Conservation (phyloP, 2,888 invertebrate species). For the Anorthoa munda region DNA sequence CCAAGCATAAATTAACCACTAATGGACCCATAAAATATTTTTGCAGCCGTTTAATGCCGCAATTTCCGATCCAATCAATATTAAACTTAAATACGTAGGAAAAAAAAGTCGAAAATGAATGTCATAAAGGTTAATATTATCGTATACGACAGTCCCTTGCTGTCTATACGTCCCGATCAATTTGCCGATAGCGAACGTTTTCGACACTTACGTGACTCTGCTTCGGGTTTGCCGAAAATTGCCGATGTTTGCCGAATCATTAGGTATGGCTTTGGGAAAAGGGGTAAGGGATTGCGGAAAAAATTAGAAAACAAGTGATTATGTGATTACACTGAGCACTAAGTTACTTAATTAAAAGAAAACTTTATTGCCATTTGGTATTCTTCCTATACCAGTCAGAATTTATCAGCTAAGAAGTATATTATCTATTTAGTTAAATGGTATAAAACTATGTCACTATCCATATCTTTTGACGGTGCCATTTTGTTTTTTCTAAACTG, state of each 20-base stretch:
- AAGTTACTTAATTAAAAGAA: too few relatives aligned
- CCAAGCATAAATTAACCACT: conserved; percentile 30
- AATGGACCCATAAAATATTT: conserved; percentile 43
- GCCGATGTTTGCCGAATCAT: conserved; percentile 33
- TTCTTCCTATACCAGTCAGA: too few relatives aligned
- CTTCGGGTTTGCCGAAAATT: conserved; percentile 51
- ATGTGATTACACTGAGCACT: too few relatives aligned
- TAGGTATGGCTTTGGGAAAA: background rate
- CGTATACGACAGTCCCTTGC: conserved; percentile 37
- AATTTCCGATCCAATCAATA: conserved; percentile 44
- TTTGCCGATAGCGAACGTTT: conserved; percentile 62
- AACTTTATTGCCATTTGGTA: too few relatives aligned
- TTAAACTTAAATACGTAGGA: conserved; percentile 19
- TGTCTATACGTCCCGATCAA: conserved; percentile 63
- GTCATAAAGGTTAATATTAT: conserved; percentile 51
- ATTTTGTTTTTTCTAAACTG: too few relatives aligned
- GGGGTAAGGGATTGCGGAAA: too few relatives aligned
- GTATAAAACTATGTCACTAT: too few relatives aligned
- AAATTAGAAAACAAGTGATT: too few relatives aligned
- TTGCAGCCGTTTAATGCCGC: conserved; percentile 29
- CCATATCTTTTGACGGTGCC: too few relatives aligned
- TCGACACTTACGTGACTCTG: conserved; percentile 37
- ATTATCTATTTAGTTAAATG: too few relatives aligned
- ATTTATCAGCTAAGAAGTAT: too few relatives aligned
- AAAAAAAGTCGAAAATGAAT: conserved; percentile 33